These are phyloP conservation scores for Venusia cambrica DNA, from an alignment of 2,888 invertebrate species.

Conservation along the genomic window DNA sequence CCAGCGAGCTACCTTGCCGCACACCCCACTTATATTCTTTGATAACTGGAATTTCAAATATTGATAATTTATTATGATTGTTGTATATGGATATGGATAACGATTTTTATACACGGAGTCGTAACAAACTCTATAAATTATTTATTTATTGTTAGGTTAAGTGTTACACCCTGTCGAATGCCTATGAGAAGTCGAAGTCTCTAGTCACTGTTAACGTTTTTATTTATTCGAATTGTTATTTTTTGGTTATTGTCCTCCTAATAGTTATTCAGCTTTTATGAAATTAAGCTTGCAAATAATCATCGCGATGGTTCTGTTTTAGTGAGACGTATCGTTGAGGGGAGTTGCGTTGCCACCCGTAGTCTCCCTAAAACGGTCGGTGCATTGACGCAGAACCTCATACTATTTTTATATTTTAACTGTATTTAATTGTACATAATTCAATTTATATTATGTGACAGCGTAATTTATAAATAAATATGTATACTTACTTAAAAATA, in stretches of 20 bases:
- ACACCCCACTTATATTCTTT: conserved; percentile 42
- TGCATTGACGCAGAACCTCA: conserved; percentile 37
- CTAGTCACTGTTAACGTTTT: conserved; percentile 73
- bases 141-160: conserved; percentile 69
- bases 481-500: conserved; percentile 75
- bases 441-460: conserved; percentile 78
- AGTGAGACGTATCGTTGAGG: conserved; percentile 35
- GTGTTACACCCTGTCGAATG: conserved; percentile 77
- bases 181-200: conserved; percentile 64
- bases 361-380: conserved; percentile 42
- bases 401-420: conserved; percentile 76
- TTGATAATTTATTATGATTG: conserved; percentile 41
- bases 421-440: conserved; percentile 79
- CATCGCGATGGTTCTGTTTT: conserved; percentile 51
- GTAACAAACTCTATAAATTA: conserved; percentile 66
- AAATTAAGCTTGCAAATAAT: conserved; percentile 67
- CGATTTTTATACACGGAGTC: conserved; percentile 74
- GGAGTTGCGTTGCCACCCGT: conserved; percentile 61
- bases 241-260: conserved; percentile 61
- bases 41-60: conserved; percentile 38
- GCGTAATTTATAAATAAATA: conserved; percentile 80
- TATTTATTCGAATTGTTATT: conserved; percentile 60
- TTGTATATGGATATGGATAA: conserved; percentile 56
- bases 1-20: conserved; percentile 47
- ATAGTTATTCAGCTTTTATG: conserved; percentile 68